Conservation (phyloP, 2,113 vertebrate species). For the Ornithorhynchus anatinus region DNA sequence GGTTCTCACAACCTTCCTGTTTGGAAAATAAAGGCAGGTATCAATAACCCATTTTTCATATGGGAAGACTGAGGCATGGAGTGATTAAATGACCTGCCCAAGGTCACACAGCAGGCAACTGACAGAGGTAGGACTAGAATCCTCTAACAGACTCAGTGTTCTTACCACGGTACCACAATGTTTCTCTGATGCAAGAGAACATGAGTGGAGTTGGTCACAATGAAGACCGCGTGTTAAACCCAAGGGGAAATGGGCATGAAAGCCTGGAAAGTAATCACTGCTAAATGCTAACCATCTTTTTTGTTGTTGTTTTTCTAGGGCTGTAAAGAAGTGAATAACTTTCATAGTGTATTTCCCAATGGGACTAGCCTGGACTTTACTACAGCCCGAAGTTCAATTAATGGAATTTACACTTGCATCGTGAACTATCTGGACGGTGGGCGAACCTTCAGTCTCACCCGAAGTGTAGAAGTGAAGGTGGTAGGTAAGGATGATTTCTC, state of each 20-base stretch:
- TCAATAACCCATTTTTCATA: background rate
- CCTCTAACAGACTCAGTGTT: too few species aligned
- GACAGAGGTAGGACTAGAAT: too few species aligned
- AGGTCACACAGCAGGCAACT: too few species aligned
- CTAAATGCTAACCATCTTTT: conserved; percentile 16
- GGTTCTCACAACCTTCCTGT: background rate
- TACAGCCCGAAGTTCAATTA: conserved; percentile 45
- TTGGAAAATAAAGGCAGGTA: background rate
- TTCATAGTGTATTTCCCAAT: conserved; percentile 35
- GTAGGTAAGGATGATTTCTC: conserved; percentile 80
- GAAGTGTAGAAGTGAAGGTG: conserved; percentile 78
- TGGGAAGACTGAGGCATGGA: too few species aligned
- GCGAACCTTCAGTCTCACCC: conserved; percentile 74
- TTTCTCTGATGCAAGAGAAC: too few species aligned
- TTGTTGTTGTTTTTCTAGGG: conserved; percentile 54
- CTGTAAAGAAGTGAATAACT: conserved; percentile 51
- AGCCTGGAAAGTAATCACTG: too few species aligned
- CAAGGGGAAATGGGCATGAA: too few species aligned
- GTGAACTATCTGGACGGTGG: conserved; percentile 78
- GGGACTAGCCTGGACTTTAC: conserved; percentile 66
- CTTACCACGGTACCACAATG: too few species aligned
- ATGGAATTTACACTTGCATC: conserved; percentile 83
- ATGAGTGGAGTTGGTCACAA: background rate
- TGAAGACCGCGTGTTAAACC: too few species aligned
- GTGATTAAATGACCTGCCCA: too few species aligned